Evolutionary conservation across 2,797 vertebrate genomes (phyloP).

Genomic region (Emys orbicularis): DNA sequence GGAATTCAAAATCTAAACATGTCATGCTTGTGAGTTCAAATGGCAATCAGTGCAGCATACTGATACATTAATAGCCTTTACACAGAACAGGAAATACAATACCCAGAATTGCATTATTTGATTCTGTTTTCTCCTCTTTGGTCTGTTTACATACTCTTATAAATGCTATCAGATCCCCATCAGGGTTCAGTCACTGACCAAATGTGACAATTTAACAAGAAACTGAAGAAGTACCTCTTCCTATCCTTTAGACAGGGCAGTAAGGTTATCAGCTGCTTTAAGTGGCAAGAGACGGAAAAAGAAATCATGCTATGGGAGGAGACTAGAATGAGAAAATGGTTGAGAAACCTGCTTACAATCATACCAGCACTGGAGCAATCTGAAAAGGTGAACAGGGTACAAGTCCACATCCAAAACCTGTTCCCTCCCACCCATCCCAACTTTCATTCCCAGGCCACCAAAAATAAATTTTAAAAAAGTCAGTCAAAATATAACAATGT

Average conservation of each 20-base stretch:
- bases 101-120: not conserved
- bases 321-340: not conserved
- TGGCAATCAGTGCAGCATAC: not conserved
- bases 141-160: not conserved
- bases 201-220: not conserved
- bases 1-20: not conserved
- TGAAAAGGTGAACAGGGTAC: fast-evolving
- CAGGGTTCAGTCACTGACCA: not conserved
- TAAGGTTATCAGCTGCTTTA: not conserved
- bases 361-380: not conserved
- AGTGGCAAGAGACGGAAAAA: not conserved
- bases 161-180: not conserved
- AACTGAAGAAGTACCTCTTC: not conserved
- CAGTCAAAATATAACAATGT: fast-evolving
- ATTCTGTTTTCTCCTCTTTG: not conserved
- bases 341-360: not conserved
- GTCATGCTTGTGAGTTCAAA: not conserved
- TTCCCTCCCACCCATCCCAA: not conserved
- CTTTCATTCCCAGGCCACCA: not conserved
- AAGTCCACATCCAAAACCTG: not conserved
- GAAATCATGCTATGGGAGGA: not conserved
- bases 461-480: slow-evolving; percentile 1
- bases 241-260: not conserved
- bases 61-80: not conserved
- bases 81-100: not conserved